These are phyloP conservation scores for Sarcophaga subvicina DNA, from an alignment of 2,888 invertebrate species.

Conservation along the genomic window DNA sequence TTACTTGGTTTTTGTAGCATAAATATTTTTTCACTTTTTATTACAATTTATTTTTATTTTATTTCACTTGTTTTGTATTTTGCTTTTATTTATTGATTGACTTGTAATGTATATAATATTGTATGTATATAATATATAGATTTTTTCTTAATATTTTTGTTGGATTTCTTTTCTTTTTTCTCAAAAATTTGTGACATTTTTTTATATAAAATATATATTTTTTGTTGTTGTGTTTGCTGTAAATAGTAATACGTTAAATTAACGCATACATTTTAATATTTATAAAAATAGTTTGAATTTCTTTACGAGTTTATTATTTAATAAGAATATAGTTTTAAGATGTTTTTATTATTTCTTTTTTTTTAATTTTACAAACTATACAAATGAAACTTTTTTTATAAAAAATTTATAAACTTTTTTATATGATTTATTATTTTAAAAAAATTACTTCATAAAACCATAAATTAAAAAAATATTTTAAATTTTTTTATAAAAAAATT, in stretches of 20 bases:
- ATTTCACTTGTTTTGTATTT: constrained; percentile 33
- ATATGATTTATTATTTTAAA: too few relatives aligned
- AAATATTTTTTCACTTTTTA: constrained; percentile 47
- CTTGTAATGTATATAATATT: constrained; percentile 35
- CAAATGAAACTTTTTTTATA: too few relatives aligned
- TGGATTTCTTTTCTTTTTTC: constrained; percentile 39
- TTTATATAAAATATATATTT: constrained; percentile 50
- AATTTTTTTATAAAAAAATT: too few relatives aligned
- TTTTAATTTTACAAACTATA: constrained; percentile 2
- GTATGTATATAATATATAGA: constrained; percentile 66
- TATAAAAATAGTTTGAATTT: constrained; percentile 70
- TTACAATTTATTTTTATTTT: constrained; percentile 10
- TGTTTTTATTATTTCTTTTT: constrained; percentile 39
- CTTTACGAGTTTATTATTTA: constrained; percentile 49
- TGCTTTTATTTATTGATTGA: constrained; percentile 28
- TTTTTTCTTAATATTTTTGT: constrained; percentile 36
- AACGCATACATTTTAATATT: constrained; percentile 58
- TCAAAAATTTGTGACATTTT: constrained; percentile 62
- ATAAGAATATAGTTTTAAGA: constrained; percentile 8
- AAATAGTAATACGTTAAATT: constrained; percentile 63
- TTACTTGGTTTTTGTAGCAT: constrained; percentile 20
- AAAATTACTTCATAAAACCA: too few relatives aligned
- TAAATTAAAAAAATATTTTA: too few relatives aligned
- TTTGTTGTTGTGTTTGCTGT: constrained; percentile 57
- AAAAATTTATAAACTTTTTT: too few relatives aligned